Evolutionary conservation across 1,140 invertebrate genomes (phyloP).

Genomic region (Hetaerina americana): DNA sequence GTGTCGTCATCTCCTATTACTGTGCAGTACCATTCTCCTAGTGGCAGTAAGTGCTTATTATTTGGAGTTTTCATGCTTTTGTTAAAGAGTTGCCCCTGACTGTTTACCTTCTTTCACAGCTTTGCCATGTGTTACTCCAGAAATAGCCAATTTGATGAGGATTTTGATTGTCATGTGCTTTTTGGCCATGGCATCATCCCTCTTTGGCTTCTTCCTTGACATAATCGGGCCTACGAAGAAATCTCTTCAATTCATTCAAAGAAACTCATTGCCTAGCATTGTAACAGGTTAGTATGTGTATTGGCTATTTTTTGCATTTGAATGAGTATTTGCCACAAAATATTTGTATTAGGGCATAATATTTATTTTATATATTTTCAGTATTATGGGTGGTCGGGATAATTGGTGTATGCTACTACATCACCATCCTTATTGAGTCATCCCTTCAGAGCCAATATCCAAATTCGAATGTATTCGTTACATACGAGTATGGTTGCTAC

Average conservation of each 20-base stretch:
- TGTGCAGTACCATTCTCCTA: conserved; percentile 11
- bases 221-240: conserved; percentile 33
- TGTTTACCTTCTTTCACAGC: conserved; percentile 25
- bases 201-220: conserved; percentile 37
- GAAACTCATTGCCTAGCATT: conserved; percentile 37
- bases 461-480: conserved; percentile 27
- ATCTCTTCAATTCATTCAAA: conserved; percentile 32
- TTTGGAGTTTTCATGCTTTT: neutral
- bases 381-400: conserved; percentile 38
- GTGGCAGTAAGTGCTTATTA: conserved; percentile 9
- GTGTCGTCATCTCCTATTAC: neutral
- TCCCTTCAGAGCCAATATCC: conserved; percentile 29
- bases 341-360: no score
- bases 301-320: neutral
- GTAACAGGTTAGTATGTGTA: conserved; percentile 25
- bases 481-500: conserved; percentile 41
- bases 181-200: conserved; percentile 35
- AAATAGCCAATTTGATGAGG: conserved; percentile 36
- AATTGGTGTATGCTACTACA: conserved; percentile 38
- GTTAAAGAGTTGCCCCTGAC: neutral
- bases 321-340: neutral
- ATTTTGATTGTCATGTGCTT: conserved; percentile 37
- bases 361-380: conserved; percentile 12
- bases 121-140: conserved; percentile 33
- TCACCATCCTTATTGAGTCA: conserved; percentile 32